These are phyloP conservation scores for Peromyscus aztecus DNA, from an alignment of 2,797 vertebrate genomes.

Conservation along the genomic window DNA sequence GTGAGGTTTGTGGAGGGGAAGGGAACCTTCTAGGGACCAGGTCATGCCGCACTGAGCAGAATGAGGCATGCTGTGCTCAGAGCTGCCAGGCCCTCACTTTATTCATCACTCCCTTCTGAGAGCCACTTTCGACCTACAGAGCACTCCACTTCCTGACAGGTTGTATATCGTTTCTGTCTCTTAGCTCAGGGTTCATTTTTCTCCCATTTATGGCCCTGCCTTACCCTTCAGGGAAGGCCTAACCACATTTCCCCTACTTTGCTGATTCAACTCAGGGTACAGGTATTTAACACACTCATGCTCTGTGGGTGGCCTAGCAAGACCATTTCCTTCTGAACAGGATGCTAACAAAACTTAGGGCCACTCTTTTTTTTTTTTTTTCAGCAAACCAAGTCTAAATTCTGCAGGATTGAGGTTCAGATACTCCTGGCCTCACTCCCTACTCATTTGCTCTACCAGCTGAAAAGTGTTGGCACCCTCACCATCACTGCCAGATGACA, in stretches of 20 bases:
- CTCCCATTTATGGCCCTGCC: slow-evolving; percentile 78
- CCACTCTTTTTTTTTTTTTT: background rate
- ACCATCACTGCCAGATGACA: background rate
- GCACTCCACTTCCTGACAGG: slow-evolving; percentile 69
- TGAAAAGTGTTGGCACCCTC: background rate
- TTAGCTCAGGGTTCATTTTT: slow-evolving; percentile 74
- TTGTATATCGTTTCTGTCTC: slow-evolving; percentile 65
- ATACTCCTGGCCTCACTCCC: background rate
- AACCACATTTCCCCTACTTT: slow-evolving; percentile 5
- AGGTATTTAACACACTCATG: background rate
- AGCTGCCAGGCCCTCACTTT: slow-evolving; percentile 32
- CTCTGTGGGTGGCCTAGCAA: background rate
- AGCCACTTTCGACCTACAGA: slow-evolving; percentile 24
- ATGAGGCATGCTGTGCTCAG: background rate
- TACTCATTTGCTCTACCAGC: background rate
- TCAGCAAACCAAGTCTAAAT: background rate
- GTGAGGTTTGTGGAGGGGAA: background rate
- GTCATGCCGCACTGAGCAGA: background rate
- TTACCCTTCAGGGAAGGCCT: slow-evolving; percentile 51
- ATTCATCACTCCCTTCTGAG: slow-evolving; percentile 54
- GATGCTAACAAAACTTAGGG: background rate
- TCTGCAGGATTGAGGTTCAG: background rate
- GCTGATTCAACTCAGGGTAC: slow-evolving; percentile 4
- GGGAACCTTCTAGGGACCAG: background rate
- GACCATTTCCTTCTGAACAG: background rate